Base-by-base conservation (phyloP, 2,888 invertebrate genomes). In the Odontocerum albicorne region DNA sequence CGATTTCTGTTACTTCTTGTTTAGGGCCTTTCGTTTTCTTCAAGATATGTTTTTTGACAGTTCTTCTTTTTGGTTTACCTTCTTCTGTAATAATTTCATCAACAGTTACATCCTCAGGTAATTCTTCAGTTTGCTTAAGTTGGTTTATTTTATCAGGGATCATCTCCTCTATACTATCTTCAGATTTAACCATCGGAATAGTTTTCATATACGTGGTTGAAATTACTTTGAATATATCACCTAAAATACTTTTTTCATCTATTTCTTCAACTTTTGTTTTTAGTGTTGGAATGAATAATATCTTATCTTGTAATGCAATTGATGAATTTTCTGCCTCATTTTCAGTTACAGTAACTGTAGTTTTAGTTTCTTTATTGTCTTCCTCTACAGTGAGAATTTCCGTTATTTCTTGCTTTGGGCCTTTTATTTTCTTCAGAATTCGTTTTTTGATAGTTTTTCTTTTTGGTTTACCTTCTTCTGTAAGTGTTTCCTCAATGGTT, bases 1-100 rank as follows among this genome's bases (percentile, higher is more conserved):
- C 65, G 43, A 78, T 74, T 68, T 75, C 72, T 0, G 74, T 77
- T 10, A 73, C 65, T 63, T 78, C 73, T 38, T 72, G 66, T 39
- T 16, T 62, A 35, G 2, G 72, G 70, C 2, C 71, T 60, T 55
- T 72, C 65, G 32, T 63, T 62, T 39, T 55, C 32, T 47, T 51
- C 6, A 49, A 39, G 7, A 39, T 52, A 21, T 47, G 32, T 19
- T 55, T 54, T 16, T 62, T 58, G 38, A 51, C 44, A 1, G 59
- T 55, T 12, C 42, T 57, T 3, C 15, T 60, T 59, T 12, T 56
- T 53, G 36, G 52, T 43, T 22, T 63, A 63, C 57, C 36, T 62
- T 57, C 55, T 61, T 51, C 61, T 13, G 27, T 51, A 13, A 62
- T 62, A 32, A 64, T 65, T 13, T 52, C 42, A 4, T 62, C 51